These are phyloP conservation scores for Holotrichia oblita DNA, from an alignment of 1,140 invertebrate genomes.

Conservation along the genomic window DNA sequence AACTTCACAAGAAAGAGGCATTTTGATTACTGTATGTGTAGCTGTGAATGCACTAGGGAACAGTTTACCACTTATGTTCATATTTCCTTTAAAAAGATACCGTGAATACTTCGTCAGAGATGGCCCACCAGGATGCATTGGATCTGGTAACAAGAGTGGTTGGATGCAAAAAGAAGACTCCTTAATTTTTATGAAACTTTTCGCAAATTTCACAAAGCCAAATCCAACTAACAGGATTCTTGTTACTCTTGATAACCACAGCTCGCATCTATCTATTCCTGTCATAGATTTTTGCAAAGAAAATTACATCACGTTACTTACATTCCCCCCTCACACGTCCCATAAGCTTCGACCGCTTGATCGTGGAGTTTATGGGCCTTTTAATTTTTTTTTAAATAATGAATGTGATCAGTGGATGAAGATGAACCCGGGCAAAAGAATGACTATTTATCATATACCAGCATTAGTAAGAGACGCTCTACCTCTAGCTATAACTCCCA, in stretches of 20 bases:
- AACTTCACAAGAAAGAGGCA: conserved; percentile 61
- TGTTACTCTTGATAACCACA: conserved; percentile 55
- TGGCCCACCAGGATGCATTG: conserved; percentile 42
- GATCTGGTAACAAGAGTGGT: conserved; percentile 42
- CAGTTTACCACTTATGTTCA: conserved; percentile 59
- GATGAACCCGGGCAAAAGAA: conserved; percentile 1
- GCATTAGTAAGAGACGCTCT: neutral
- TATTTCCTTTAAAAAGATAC: conserved; percentile 42
- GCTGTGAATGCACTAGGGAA: conserved; percentile 60
- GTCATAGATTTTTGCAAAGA: conserved; percentile 54
- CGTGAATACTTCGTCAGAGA: conserved; percentile 43
- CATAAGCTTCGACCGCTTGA: conserved; percentile 21
- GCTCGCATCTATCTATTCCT: conserved; percentile 53
- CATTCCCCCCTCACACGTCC: conserved; percentile 44
- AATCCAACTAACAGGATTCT: conserved; percentile 50
- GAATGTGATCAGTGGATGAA: neutral
- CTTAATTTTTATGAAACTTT: conserved; percentile 54
- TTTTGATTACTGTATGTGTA: conserved; percentile 58
- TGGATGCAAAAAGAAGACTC: conserved; percentile 47
- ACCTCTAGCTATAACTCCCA: conserved; percentile 51
- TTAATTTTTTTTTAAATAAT: too few species aligned
- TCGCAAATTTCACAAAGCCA: conserved; percentile 51
- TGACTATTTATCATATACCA: conserved; percentile 28
- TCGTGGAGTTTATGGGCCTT: too few species aligned
- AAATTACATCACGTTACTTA: conserved; percentile 54